These are phyloP conservation scores for Paradisaea rubra DNA, from an alignment of 2,113 vertebrate genomes.

Conservation along the genomic window DNA sequence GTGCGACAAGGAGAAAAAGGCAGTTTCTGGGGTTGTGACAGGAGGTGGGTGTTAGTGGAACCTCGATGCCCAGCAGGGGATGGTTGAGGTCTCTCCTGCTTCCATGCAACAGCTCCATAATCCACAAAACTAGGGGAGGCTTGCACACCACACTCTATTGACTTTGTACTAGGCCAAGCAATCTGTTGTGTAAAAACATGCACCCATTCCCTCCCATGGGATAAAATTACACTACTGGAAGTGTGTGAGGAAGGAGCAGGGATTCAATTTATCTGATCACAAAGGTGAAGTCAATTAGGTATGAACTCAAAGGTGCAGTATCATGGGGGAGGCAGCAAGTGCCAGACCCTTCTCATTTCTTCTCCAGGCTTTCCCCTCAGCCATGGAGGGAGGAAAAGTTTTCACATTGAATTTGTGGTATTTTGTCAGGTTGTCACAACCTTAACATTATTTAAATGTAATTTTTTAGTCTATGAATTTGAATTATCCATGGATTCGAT, in stretches of 20 bases:
- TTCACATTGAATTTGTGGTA: constrained; percentile 28
- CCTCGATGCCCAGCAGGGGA: neutral
- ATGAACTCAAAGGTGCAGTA: neutral
- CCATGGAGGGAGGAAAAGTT: neutral
- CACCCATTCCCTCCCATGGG: neutral
- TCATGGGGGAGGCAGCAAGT: neutral
- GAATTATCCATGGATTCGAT: constrained; percentile 65
- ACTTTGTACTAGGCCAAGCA: neutral
- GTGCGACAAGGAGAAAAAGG: neutral
- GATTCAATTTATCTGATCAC: neutral
- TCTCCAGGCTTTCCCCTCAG: neutral
- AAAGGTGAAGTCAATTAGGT: neutral
- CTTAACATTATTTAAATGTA: constrained; percentile 65
- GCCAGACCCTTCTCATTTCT: neutral
- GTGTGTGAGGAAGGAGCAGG: neutral
- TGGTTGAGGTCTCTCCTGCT: neutral
- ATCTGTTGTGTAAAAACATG: neutral
- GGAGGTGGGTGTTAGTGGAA: neutral
- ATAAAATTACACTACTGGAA: neutral
- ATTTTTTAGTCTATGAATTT: constrained; percentile 62
- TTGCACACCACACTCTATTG: neutral
- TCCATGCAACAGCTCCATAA: neutral
- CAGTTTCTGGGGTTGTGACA: neutral
- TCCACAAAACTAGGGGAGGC: neutral
- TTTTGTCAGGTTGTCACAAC: constrained; percentile 54